These are phyloP conservation scores for Ctenicera cuprea DNA, from an alignment of 2,888 invertebrate species.

Conservation along the genomic window DNA sequence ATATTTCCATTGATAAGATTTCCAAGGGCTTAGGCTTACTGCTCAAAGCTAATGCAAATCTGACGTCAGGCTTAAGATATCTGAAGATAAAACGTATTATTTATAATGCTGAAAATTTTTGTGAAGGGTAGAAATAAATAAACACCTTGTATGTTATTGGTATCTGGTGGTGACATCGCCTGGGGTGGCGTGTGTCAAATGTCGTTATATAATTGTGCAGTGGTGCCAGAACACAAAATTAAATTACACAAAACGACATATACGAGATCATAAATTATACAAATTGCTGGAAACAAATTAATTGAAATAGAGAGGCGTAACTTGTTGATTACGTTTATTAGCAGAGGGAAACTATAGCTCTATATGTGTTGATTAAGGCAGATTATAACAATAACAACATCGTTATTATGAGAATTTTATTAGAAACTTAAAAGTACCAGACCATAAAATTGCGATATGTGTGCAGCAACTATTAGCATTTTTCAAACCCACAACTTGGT, in stretches of 20 bases:
- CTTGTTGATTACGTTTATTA: slow-evolving; percentile 46
- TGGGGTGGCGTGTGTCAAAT: slow-evolving; percentile 42
- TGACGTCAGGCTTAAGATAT: slow-evolving; percentile 19
- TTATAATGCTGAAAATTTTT: not conserved
- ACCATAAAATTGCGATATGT: slow-evolving; percentile 49
- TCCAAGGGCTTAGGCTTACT: slow-evolving; percentile 32
- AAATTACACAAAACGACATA: slow-evolving; percentile 50
- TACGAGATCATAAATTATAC: slow-evolving; percentile 44
- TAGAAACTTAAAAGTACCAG: slow-evolving; percentile 42
- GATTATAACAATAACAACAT: slow-evolving; percentile 30
- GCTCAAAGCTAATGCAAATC: slow-evolving; percentile 12
- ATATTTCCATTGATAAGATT: slow-evolving; percentile 43
- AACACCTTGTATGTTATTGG: slow-evolving; percentile 16
- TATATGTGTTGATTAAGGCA: slow-evolving; percentile 31
- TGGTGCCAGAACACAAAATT: slow-evolving; percentile 43
- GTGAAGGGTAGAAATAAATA: slow-evolving; percentile 23
- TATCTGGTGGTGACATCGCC: slow-evolving; percentile 47
- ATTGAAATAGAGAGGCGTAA: slow-evolving; percentile 44
- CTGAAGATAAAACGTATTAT: not conserved
- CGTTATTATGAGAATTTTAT: slow-evolving; percentile 39
- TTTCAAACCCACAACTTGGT: slow-evolving; percentile 17
- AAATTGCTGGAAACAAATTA: slow-evolving; percentile 48
- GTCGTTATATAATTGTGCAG: slow-evolving; percentile 40
- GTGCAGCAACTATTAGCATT: slow-evolving; percentile 23
- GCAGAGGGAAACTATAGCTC: slow-evolving; percentile 31